Conservation (phyloP, 2,113 vertebrate genomes). For the Mustela lutreola region DNA sequence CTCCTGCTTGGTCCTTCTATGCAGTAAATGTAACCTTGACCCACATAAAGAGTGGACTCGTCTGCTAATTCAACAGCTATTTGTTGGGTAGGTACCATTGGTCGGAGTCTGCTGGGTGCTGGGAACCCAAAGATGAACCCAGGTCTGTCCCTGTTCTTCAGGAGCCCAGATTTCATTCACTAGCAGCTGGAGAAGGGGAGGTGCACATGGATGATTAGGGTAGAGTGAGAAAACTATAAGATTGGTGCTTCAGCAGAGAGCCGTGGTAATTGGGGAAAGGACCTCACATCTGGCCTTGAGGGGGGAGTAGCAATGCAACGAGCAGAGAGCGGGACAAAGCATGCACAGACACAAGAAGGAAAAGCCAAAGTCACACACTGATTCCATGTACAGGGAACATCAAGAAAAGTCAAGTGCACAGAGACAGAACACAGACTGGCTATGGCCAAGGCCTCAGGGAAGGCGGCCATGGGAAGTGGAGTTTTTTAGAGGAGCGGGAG, state of each 20-base stretch:
- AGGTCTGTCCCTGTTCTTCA: neutral
- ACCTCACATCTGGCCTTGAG: neutral
- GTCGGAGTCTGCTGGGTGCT: neutral
- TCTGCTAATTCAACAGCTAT: neutral
- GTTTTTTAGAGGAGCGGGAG: neutral
- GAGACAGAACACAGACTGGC: neutral
- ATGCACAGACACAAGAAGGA: neutral
- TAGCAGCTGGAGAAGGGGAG: neutral
- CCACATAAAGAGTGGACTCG: neutral
- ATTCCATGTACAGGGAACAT: neutral
- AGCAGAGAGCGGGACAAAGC: neutral
- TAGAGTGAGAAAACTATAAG: no score
- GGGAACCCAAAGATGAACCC: neutral
- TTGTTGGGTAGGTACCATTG: neutral
- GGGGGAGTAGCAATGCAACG: neutral
- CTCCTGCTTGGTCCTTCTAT: neutral
- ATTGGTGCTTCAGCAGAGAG: neutral
- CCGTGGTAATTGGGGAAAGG: neutral
- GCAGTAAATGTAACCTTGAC: neutral
- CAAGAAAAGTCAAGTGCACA: neutral
- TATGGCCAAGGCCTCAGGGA: no score
- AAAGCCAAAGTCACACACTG: neutral
- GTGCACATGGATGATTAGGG: no score
- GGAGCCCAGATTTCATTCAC: neutral
- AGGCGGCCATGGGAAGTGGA: neutral